Evolutionary conservation across 1,140 invertebrate genomes (phyloP).

Genomic region (Agrypnia vestita): DNA sequence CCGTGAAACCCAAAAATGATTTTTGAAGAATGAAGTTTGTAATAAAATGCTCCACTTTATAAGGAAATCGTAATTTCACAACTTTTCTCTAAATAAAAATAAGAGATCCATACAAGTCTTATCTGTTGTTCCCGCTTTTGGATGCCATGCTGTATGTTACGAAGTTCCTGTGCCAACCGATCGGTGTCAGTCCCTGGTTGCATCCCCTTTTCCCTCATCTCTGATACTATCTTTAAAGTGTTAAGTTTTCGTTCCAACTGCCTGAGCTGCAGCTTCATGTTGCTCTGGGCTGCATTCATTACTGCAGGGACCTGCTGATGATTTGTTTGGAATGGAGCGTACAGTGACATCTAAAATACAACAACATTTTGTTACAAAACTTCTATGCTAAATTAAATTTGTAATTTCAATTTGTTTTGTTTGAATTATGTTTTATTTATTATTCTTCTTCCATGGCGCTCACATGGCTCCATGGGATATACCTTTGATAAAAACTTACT

Average conservation of each 20-base stretch:
- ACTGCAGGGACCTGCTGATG: neutral
- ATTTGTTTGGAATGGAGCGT: conserved; percentile 11
- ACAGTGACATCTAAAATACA: conserved; percentile 13
- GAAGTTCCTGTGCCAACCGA: conserved; percentile 77
- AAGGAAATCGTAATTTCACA: too few relatives aligned
- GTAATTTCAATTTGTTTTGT: too few relatives aligned
- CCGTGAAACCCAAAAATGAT: too few relatives aligned
- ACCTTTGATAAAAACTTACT: too few relatives aligned
- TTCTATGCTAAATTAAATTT: too few relatives aligned
- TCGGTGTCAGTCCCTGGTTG: conserved; percentile 71
- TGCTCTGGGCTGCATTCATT: conserved; percentile 3
- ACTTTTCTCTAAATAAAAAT: neutral
- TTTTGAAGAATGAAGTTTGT: too few relatives aligned
- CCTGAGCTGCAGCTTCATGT: conserved; percentile 74
- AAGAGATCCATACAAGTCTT: conserved; percentile 21
- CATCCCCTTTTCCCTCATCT: conserved; percentile 67
- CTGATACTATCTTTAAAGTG: conserved; percentile 75
- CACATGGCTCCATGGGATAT: too few relatives aligned
- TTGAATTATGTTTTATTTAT: too few relatives aligned
- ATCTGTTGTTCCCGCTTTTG: conserved; percentile 71
- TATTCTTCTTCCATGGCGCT: too few relatives aligned
- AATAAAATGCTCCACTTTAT: too few relatives aligned
- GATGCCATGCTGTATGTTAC: conserved; percentile 80
- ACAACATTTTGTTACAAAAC: too few relatives aligned
- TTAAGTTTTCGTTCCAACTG: conserved; percentile 79